Evolutionary conservation across 1,140 invertebrate species (phyloP).

Genomic region (Drosophila pruinosa): DNA sequence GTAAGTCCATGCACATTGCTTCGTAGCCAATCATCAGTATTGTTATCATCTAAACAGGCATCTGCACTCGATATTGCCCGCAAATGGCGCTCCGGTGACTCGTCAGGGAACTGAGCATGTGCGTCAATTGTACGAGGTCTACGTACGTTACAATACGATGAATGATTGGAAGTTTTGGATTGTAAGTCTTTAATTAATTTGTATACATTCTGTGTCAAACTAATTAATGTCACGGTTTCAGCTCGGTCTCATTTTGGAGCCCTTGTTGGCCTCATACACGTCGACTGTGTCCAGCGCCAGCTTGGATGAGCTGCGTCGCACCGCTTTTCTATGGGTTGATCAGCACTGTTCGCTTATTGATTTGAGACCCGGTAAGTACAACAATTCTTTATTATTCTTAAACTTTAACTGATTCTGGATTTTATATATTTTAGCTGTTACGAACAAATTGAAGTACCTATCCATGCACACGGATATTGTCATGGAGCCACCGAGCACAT

Average conservation of each 20-base stretch:
- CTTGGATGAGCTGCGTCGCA: conserved; percentile 95
- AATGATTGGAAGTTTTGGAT: conserved; percentile 99
- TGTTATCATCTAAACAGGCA: conserved; percentile 85
- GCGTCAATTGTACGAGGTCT: conserved; percentile 97
- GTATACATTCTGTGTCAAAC: not conserved
- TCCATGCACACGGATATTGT: conserved; percentile 97
- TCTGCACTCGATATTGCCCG: conserved; percentile 96
- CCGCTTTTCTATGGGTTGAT: conserved; percentile 96
- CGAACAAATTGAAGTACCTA: conserved; percentile 94
- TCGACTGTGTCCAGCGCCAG: conserved; percentile 95
- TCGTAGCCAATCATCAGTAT: not conserved
- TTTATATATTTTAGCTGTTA: conserved; percentile 87
- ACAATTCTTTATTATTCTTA: not conserved
- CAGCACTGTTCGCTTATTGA: conserved; percentile 97
- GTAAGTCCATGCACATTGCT: conserved; percentile 18
- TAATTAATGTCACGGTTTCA: conserved; percentile 77
- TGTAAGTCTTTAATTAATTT: conserved; percentile 84
- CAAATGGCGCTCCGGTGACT: conserved; percentile 96
- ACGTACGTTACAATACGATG: conserved; percentile 92
- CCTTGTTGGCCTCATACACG: conserved; percentile 94
- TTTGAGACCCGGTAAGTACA: conserved; percentile 92
- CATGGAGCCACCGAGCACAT: conserved; percentile 90
- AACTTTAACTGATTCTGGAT: not conserved
- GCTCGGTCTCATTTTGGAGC: conserved; percentile 96
- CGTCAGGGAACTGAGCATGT: conserved; percentile 94